Base-by-base conservation (phyloP, 2,888 invertebrate species). In the Drosophila acutilabella region DNA sequence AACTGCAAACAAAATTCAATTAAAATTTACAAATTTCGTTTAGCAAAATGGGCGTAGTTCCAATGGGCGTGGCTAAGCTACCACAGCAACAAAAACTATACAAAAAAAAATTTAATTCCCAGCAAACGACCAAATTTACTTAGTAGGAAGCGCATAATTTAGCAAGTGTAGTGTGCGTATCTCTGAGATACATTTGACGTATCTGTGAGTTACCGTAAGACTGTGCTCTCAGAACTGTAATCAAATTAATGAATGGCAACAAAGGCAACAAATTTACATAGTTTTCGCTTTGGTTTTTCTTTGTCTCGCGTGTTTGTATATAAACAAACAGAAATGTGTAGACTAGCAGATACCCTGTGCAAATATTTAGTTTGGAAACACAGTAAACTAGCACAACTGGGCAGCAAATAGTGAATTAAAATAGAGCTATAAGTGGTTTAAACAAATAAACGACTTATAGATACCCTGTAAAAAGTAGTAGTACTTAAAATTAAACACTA, bases 71-170 rank as follows among this genome's bases (percentile, higher is more conserved):
- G 26, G 23, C 2, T 20, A 16, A 26, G 26, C 26, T 26, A 26
- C 26, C 26, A 26, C 26, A 8, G 23, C 26, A 26, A 8, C 1
- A 26, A 26, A 26, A 23, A 6, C 4, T 6, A 4, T 23, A 4
- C 6, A 23, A 8, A 26, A 23, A 23, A 30, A 30, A 30, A 0
- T 30, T 30, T 8, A 30, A 8, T 30, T 30, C 8, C 8, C 30
- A 60, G 26, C 57, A 23, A 48, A 16, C 30, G 16, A 36, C 2
- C 30, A 41, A 50, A 50, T 20, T 42, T 18, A 33, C 45, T 50
- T 59, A 67, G 54, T 61, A 76, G 78, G 78, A 79, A 78, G 71
- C 75, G 64, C 69, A 76, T 79, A 75, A 79, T 78, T 78, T 78
- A 78, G 51, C 61, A 59, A 68, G 16, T 64, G 72, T 36, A 36